Base-by-base conservation (phyloP, 2,113 vertebrate genomes). In the Cichladusa arquata region DNA sequence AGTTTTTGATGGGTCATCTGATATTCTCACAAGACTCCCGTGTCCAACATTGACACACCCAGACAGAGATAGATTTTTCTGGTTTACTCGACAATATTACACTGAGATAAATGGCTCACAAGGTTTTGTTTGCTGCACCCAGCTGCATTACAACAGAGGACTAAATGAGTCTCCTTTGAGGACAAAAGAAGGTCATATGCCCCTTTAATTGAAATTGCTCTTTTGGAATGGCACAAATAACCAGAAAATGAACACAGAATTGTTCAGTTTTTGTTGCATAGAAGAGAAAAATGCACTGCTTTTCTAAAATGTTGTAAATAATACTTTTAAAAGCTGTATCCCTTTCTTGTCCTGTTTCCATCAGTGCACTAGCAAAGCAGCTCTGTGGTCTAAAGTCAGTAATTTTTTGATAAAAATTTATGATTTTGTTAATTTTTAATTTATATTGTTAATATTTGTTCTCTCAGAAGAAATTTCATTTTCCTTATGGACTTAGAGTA, bases 121-220 rank as follows among this genome's bases (percentile, higher is more conserved):
- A 65, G 45, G 8, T 45, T 92, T 77, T 80, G 31, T 45, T 65
- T 93, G 53, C 78, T 73, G 31, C 54, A 65, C 15, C 61, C 70
- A 80, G 36, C 65, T 91, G 50, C 58, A 72, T 88, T 88, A 82
- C 34, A 90, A 42, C 5, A 45, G 61, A 82, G n/a, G n/a, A 73
- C 36, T 61, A 40, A 12, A 24, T 8, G 66, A 65, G 16, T 73
- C 54, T 92, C 58, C 50, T 85, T 23, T 0, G 3, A 93, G 85
- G 85, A 95, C 58, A 62, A 77, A 88, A 90, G 76, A 67, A 69
- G 45, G 85, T 87, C 31, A 22, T 53, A 14, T 54, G 33, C 69
- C 89, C 25, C 18, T 94, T 83, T 95, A 90, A 92, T 93, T 95
- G 62, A 44, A 94, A 62, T 38, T 74, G n/a, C 45, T 85, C 44